These are phyloP conservation scores for Drosophila tropicalis DNA, from an alignment of 1,140 invertebrate species.

Conservation along the genomic window DNA sequence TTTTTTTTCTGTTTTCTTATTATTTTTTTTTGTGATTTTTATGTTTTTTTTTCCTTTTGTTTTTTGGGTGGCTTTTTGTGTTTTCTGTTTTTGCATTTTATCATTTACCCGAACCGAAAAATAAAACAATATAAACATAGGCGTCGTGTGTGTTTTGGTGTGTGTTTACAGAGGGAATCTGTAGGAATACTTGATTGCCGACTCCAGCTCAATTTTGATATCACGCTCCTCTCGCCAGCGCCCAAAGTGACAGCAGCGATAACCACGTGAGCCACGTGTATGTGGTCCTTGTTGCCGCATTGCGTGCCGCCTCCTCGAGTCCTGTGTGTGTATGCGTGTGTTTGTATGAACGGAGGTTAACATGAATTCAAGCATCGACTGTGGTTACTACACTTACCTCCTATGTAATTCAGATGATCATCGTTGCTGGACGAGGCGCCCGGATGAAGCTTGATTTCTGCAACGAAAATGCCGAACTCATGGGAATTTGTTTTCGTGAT, in stretches of 20 bases:
- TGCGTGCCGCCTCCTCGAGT: conserved; percentile 64
- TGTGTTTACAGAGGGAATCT: conserved; percentile 45
- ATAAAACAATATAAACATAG: conserved; percentile 9
- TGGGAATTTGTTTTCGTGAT: conserved; percentile 3
- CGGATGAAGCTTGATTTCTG: conserved; percentile 83
- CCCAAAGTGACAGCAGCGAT: conserved; percentile 29
- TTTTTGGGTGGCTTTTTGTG: not conserved
- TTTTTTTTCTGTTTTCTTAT: not conserved
- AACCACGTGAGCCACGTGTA: conserved; percentile 30
- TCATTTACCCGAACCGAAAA: conserved; percentile 6
- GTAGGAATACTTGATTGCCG: conserved; percentile 79
- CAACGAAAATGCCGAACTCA: conserved; percentile 24
- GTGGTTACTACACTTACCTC: conserved; percentile 57
- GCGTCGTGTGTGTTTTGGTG: conserved; percentile 7
- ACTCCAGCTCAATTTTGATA: conserved; percentile 72
- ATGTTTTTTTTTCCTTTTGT: not conserved
- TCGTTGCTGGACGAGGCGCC: conserved; percentile 77
- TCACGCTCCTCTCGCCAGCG: conserved; percentile 57
- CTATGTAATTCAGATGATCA: conserved; percentile 79
- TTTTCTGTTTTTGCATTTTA: conserved; percentile 14
- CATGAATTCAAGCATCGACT: not conserved
- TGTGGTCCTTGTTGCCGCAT: conserved; percentile 38
- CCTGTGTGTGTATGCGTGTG: conserved; percentile 39
- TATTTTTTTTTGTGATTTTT: not conserved
- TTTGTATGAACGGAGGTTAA: not conserved